A percentile compares a stretch with the other conserved stretches of the same genome.
phyloP scores from a whole-genome alignment of 2,888 invertebrate genomes.

The Lepas anatifera region DNA sequence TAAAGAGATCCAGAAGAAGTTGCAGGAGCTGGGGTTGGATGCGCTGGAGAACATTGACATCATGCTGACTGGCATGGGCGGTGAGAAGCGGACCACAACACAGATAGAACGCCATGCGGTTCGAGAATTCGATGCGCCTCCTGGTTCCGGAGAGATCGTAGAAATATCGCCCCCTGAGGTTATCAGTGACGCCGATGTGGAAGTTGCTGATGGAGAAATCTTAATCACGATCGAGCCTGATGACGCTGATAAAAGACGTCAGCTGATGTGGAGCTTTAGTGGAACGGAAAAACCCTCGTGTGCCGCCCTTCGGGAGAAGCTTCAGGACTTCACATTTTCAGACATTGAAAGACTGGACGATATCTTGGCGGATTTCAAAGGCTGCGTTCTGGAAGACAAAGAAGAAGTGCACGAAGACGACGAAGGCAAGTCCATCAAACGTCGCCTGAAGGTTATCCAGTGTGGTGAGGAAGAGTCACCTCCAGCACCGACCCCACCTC shows the following conservation, averaged over 20 bases:
- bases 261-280: constrained; percentile 9
- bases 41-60: background rate
- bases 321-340: background rate
- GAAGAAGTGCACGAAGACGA: background rate
- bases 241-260: background rate
- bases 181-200: constrained; percentile 2
- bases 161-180: background rate
- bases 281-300: background rate
- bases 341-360: background rate
- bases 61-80: constrained; percentile 1
- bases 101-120: background rate
- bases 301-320: background rate
- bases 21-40: background rate
- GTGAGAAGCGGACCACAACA: background rate
- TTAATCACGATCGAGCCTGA: background rate
- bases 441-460: background rate
- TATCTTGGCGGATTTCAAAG: background rate
- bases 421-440: background rate
- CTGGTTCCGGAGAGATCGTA: background rate
- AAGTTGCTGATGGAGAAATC: background rate
- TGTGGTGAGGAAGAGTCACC: background rate
- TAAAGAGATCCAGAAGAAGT: background rate
- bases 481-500: background rate
- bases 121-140: background rate
- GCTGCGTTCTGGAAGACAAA: background rate